Conservation (phyloP, 2,113 vertebrate species). For the Hippocampus comes region DNA sequence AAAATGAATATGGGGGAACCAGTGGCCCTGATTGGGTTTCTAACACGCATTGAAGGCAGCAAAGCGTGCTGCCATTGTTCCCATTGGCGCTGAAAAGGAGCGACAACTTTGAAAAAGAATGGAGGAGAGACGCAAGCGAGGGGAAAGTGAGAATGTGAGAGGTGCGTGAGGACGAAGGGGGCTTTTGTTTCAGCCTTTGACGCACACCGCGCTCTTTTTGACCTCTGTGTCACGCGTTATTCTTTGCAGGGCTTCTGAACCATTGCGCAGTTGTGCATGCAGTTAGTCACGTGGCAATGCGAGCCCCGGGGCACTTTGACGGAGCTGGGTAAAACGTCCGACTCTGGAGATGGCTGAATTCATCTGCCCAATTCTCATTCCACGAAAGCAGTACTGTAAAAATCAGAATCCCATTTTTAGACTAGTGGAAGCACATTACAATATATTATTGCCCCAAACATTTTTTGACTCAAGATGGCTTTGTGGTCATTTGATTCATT, state of each 20-base stretch:
- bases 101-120: conserved; percentile 59
- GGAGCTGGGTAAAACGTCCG: too few relatives aligned
- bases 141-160: conserved; percentile 54
- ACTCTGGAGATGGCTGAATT: too few relatives aligned
- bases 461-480: too few relatives aligned
- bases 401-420: too few relatives aligned
- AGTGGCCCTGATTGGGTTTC: conserved; percentile 70
- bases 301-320: too few relatives aligned
- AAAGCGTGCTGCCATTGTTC: conserved; percentile 70
- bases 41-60: conserved; percentile 64
- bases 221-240: conserved; percentile 34
- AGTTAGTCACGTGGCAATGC: too few relatives aligned
- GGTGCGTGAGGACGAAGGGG: conserved; percentile 12
- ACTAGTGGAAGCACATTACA: too few relatives aligned
- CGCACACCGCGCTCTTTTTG: conserved; percentile 42
- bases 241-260: conserved; percentile 17
- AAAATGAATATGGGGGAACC: conserved; percentile 53
- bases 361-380: too few relatives aligned
- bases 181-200: conserved; percentile 56
- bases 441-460: too few relatives aligned
- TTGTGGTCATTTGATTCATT: too few relatives aligned
- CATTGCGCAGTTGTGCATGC: too few relatives aligned
- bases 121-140: conserved; percentile 27
- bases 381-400: too few relatives aligned
- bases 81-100: conserved; percentile 57